Base-by-base conservation (phyloP, 2,888 invertebrate genomes). In the Ditula angustiorana region DNA sequence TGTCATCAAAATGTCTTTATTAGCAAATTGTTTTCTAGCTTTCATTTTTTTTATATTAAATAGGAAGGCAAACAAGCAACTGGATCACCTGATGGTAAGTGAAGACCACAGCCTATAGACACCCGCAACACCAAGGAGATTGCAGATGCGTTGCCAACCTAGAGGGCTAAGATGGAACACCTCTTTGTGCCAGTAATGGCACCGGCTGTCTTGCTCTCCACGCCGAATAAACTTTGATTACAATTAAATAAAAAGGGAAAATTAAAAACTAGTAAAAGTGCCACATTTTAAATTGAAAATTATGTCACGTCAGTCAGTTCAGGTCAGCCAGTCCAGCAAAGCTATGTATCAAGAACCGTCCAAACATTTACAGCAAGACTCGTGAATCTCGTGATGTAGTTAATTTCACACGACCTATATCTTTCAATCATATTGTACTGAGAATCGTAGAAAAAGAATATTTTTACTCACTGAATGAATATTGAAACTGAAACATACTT, bases 321-420 rank as follows among this genome's bases (percentile, higher is more conserved):
- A 1, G 30, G 2, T 30, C 11, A n/a, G n/a, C n/a, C n/a, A n/a
- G n/a, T 30, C 33, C 13, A 13, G 33, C 3, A n/a, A n/a, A 33
- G 33, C n/a, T 11, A 33, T 37, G 13, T 16, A 16, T 44, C 13
- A 23, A 46, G 26, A 49, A 26, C 10, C 63, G 62, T 67, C 70
- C 60, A 60, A 58, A 66, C 63, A 67, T 66, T 67, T 71, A 65
- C 67, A 63, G 67, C 67, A 68, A 55, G 61, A 41, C 21, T 56
- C 50, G 21, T 52, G n/a, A 55, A 60, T 33, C 21, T 56, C 50
- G 21, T 52, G n/a, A 37, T 8, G 28, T 10, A 50, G 60, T 60
- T 41, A 21, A 30, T 60, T 60, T 30, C 21, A 52, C 23, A 26
- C 58, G 71, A 67, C 68, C 70, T 62, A 67, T 60, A 70, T 72